Conservation (phyloP, 2,888 invertebrate genomes). For the Brenthis daphne region DNA sequence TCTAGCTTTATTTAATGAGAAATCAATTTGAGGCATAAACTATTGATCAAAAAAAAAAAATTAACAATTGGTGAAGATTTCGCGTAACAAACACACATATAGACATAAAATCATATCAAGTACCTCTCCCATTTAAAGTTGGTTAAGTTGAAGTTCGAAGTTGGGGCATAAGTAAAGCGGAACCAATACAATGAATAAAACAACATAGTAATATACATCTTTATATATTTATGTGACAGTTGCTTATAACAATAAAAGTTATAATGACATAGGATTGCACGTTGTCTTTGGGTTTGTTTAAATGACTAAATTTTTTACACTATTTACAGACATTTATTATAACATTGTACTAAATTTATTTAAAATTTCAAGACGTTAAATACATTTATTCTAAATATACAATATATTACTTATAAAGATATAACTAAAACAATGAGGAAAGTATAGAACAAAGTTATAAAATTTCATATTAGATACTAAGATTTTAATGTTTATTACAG, state of each 20-base stretch:
- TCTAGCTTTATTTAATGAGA: too few species aligned
- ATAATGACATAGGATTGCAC: conserved; percentile 73
- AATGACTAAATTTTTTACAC: conserved; percentile 48
- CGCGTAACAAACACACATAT: too few species aligned
- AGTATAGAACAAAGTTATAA: conserved; percentile 7
- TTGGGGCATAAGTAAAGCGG: too few species aligned
- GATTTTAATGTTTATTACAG: too few species aligned
- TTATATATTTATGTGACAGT: conserved; percentile 74
- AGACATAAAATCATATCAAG: too few species aligned
- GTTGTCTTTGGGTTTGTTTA: conserved; percentile 73
- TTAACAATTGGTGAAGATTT: too few species aligned
- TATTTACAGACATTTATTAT: conserved; percentile 47
- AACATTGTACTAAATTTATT: conserved; percentile 47
- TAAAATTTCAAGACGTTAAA: conserved; percentile 47
- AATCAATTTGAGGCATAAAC: too few species aligned
- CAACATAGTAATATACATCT: conserved; percentile 52
- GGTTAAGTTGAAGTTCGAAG: too few species aligned
- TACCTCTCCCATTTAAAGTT: too few species aligned
- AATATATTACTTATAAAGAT: conserved; percentile 37
- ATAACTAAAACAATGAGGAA: conserved; percentile 33
- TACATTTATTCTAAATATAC: conserved; percentile 36
- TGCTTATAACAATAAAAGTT: conserved; percentile 60
- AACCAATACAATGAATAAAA: conserved; percentile 34
- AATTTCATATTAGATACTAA: too few species aligned
- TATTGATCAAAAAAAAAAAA: too few species aligned